These are phyloP conservation scores for Argya squamiceps DNA, from an alignment of 2,797 vertebrate genomes.

Conservation along the genomic window DNA sequence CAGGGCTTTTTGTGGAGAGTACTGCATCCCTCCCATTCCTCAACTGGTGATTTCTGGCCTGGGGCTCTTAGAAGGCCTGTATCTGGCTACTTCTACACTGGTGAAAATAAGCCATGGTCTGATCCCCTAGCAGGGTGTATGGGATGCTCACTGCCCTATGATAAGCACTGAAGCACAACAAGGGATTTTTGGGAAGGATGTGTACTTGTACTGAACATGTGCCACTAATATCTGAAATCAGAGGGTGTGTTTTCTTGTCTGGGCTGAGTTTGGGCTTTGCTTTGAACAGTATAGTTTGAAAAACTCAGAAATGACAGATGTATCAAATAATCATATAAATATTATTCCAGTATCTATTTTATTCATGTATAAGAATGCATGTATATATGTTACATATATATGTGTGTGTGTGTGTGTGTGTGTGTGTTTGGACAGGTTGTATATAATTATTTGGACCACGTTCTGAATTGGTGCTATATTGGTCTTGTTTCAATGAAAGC, in stretches of 20 bases:
- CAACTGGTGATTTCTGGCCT: not conserved
- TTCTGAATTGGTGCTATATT: not conserved
- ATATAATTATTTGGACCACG: not conserved
- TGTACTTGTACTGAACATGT: not conserved
- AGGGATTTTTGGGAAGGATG: not conserved
- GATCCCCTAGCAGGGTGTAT: rapidly evolving
- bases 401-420: too few relatives aligned
- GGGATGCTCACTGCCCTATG: rapidly evolving
- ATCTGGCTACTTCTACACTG: rapidly evolving
- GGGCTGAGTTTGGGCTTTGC: not conserved
- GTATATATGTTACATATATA: too few relatives aligned
- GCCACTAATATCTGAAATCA: not conserved
- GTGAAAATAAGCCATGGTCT: not conserved
- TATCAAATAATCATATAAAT: not conserved
- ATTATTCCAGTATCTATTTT: not conserved
- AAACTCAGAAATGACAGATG: not conserved
- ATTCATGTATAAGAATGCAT: not conserved
- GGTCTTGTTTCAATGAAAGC: not conserved
- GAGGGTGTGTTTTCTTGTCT: not conserved
- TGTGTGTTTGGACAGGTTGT: not conserved
- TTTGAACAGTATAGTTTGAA: not conserved
- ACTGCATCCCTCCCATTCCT: not conserved
- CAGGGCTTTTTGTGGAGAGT: not conserved
- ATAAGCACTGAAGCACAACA: not conserved
- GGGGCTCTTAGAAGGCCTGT: not conserved